Evolutionary conservation across 2,113 vertebrate species (phyloP), one percentile per base, ranked within the genome.

Genomic region (Castor canadensis): DNA sequence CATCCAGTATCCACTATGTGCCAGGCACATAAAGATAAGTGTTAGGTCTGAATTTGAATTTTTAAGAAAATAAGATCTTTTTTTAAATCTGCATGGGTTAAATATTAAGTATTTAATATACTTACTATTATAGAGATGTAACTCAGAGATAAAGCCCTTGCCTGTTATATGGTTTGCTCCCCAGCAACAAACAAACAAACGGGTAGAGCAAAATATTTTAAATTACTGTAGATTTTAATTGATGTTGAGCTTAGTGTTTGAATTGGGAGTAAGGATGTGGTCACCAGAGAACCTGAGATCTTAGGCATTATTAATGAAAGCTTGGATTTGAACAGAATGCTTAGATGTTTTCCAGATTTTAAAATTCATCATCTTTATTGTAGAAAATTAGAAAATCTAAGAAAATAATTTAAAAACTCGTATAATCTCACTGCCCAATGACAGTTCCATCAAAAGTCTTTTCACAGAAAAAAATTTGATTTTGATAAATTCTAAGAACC

Each of bases 281-380:
- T 58, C 58, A 87, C 54, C 49, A 40, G 54, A 87, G 43, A 90
- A 94, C 79, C 35, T 9, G 47, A 95, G 35, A 73, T 81, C n/a
- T 26, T n/a, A 45, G 91, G 35, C 45, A 64, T 56, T 40, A 8
- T 84, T 90, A 64, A 35, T 22, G n/a, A 84, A 80, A 88, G 54
- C 17, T 4, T n/a, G 28, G n/a, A 58, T 75, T 84, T 73, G 38
- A 93, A 66, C 45, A 75, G 11, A 89, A 62, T 22, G 35, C 38
- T 72, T 91, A 58, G 2, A 35, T 93, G 20, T 76, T 58, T 93
- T 92, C 38, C 67, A 87, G 38, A 43, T 69, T 77, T 2, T 56
- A 72, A 79, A 91, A 30, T 62, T 91, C 3, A 67, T 87, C 30
- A 47, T 83, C 87, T 94, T 95, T 73, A 52, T 88, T 93, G 43